A percentile compares a stretch with the other conserved stretches of the same genome.
phyloP scores from a whole-genome alignment of 2,888 invertebrate species.

The Seladonia tumulorum region DNA sequence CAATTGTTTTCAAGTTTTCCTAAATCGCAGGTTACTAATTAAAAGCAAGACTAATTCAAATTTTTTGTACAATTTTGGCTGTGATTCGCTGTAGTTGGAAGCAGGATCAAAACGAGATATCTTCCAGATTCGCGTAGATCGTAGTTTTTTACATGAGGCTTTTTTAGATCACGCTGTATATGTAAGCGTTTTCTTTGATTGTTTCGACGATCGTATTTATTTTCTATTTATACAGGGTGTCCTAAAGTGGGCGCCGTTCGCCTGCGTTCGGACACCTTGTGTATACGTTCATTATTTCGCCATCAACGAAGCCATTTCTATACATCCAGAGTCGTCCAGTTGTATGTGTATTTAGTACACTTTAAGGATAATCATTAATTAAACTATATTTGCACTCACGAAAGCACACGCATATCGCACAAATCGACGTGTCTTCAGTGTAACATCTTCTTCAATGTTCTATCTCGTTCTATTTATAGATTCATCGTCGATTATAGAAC shows the following conservation, averaged over 20 bases:
- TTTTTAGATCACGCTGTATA: conserved; percentile 70
- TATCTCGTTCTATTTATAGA: conserved; percentile 8
- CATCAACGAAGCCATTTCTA: conserved; percentile 67
- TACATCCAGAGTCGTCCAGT: conserved; percentile 26
- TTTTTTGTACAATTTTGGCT: neutral
- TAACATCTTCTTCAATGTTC: conserved; percentile 20
- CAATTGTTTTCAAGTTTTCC: neutral
- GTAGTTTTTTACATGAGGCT: conserved; percentile 74
- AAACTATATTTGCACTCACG: conserved; percentile 39
- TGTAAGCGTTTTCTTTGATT: conserved; percentile 47
- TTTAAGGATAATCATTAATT: conserved; percentile 48
- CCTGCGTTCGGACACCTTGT: neutral
- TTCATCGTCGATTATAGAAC: conserved; percentile 12
- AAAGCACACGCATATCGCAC: conserved; percentile 61
- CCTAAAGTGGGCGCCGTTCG: neutral
- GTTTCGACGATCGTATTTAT: conserved; percentile 60
- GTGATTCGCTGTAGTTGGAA: conserved; percentile 17
- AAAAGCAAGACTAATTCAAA: no score
- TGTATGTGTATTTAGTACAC: conserved; percentile 55
- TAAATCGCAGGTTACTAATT: neutral
- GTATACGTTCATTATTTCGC: conserved; percentile 53
- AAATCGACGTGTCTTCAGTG: conserved; percentile 52
- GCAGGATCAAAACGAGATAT: conserved; percentile 32
- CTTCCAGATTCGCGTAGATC: conserved; percentile 66
- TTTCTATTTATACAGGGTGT: conserved; percentile 40